Conservation (phyloP, 2,888 invertebrate species). For the Cinara cedri region DNA sequence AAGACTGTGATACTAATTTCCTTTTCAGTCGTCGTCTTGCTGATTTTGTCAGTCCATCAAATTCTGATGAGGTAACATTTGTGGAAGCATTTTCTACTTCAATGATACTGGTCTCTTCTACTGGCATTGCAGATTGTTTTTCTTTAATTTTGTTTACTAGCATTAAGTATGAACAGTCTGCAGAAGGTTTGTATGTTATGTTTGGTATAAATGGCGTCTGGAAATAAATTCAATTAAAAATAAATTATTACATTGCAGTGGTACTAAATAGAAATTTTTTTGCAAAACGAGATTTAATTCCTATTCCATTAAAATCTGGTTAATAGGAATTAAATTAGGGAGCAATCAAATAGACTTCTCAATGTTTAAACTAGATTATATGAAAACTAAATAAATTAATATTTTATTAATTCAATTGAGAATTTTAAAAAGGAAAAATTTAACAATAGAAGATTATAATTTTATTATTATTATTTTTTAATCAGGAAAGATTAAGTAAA, state of each 20-base stretch:
- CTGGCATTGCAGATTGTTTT: conserved; percentile 62
- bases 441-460: not conserved
- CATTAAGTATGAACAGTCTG: conserved; percentile 86
- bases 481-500: not conserved
- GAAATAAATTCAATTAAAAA: conserved; percentile 60
- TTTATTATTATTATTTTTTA: not conserved
- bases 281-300: conserved; percentile 80
- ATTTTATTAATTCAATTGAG: not conserved
- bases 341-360: not conserved
- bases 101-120: conserved; percentile 24
- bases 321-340: not conserved
- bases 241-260: conserved; percentile 61
- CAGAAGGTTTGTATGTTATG: conserved; percentile 80
- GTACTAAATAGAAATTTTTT: conserved; percentile 83
- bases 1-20: conserved; percentile 55
- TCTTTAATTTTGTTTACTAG: conserved; percentile 85
- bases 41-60: conserved; percentile 57
- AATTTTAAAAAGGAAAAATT: not conserved
- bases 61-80: conserved; percentile 28
- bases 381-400: not conserved
- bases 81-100: conserved; percentile 20
- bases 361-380: not conserved
- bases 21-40: conserved; percentile 55
- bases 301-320: not conserved
- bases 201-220: conserved; percentile 70